Base-by-base conservation (phyloP, 2,888 invertebrate genomes). In the Deilephila elpenor region DNA sequence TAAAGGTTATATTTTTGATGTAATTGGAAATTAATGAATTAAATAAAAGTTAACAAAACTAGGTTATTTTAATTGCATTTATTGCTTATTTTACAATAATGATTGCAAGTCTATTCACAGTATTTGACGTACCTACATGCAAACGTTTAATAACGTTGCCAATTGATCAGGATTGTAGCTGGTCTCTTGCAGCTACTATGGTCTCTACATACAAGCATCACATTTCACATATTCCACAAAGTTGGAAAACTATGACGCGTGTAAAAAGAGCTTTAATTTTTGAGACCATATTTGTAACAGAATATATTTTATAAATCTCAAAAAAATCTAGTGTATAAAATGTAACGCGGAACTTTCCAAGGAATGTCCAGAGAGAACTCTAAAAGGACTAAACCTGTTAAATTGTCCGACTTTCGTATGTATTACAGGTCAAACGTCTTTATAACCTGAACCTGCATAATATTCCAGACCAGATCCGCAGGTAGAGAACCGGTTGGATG, bases 401-500 rank as follows among this genome's bases (percentile, higher is more conserved):
- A 79, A 70, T 75, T 85, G 89, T 78, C 89, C 88, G 82, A 89
- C 89, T 88, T 89, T 75, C 74, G 78, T 82, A 92, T 88, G 91
- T 92, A 85, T 88, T 89, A 90, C 91, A 80, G 91, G 91, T 88
- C 92, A 91, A 83, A 83, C 80, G 83, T 83, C 84, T 86, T 84
- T 89, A 86, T 90, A 88, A 89, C 87, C 84, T 86, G 88, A 88
- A 88, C 90, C 88, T 88, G 88, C 89, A 91, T 90, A 89, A 91
- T 90, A 88, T 88, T 85, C 87, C 88, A 89, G 88, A 88, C 85
- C 80, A 83, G 86, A 87, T 84, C 79, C 80, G 76, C 88, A 86
- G 86, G 87, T 88, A 86, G 53, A 51, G 75, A 82, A 86, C 90
- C 87, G 85, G 89, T 89, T 84, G 74, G 74, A 80, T 82, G 75